phyloP scores from a whole-genome alignment of 2,888 invertebrate species.

The Anoncus sp. region DNA sequence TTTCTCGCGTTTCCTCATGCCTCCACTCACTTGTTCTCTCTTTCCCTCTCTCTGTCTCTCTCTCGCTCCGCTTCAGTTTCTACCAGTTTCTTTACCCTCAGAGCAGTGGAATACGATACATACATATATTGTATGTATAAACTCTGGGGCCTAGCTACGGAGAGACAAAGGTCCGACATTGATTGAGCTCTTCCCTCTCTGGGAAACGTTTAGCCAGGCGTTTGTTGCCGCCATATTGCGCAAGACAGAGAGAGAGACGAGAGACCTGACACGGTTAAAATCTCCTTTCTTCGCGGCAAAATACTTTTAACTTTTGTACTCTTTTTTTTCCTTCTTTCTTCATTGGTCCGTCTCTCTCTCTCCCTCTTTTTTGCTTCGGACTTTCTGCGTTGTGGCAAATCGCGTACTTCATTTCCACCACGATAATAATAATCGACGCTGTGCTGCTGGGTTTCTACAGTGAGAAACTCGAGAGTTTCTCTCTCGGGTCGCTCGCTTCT shows the following conservation, averaged over 20 bases:
- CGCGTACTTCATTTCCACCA: slow-evolving; percentile 61
- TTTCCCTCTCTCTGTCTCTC: slow-evolving; percentile 29
- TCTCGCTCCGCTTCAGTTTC: slow-evolving; percentile 2
- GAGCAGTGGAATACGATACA: slow-evolving; percentile 41
- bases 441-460: slow-evolving; percentile 20
- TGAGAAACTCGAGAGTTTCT: slow-evolving; percentile 19
- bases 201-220: slow-evolving; percentile 77
- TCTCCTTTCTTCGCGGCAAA: slow-evolving; percentile 43
- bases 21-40: slow-evolving; percentile 31
- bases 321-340: slow-evolving; percentile 10
- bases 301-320: slow-evolving; percentile 26
- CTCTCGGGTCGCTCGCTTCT: neutral
- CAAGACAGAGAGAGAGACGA: slow-evolving; percentile 20
- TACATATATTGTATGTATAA: slow-evolving; percentile 20
- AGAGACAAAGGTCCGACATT: slow-evolving; percentile 69
- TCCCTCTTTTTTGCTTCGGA: slow-evolving; percentile 20
- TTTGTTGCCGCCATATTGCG: slow-evolving; percentile 59
- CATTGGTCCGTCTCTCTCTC: slow-evolving; percentile 12
- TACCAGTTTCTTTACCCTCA: slow-evolving; percentile 44
- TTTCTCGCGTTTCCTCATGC: slow-evolving; percentile 45
- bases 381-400: slow-evolving; percentile 56
- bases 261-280: slow-evolving; percentile 52
- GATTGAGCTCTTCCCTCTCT: slow-evolving; percentile 75
- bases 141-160: slow-evolving; percentile 30
- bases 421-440: slow-evolving; percentile 54